Evolutionary conservation across 2,797 vertebrate species (phyloP), one percentile per base, ranked within the genome.

Genomic region (Hydrocynus forskahlii): DNA sequence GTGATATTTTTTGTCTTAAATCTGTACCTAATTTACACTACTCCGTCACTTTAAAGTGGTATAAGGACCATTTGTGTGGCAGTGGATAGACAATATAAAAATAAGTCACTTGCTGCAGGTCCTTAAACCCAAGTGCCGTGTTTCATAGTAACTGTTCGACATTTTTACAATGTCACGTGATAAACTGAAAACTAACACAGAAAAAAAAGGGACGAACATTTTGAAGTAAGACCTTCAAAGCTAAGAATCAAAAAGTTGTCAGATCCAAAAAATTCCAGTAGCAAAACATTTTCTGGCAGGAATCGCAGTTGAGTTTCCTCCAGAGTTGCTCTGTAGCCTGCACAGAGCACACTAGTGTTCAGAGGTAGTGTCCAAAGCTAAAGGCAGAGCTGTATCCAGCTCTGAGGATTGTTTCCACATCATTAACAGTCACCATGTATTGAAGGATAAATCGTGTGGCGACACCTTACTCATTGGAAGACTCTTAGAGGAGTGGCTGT

Each of bases 291-390:
- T 59, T 55, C 59, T 73, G 72, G 35, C 64, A 55, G 63, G 29
- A 82, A 69, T 59, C 76, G 16, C 67, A 40, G 23, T 62, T 14
- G 23, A 59, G 40, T 73, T 81, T 52, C 71, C 73, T 68, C 72
- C 35, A 86, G 76, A 84, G 45, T 54, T 84, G 85, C 89, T 89
- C 91, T 86, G 67, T 88, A 89, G 89, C 93, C 93, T 86, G 94
- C 91, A 94, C 86, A 89, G 92, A 92, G 92, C 90, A 89, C 76
- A 48, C 70, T 25, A 81, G 79, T 67, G 7, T 74, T 82, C 89
- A 88, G 94, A 95, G 93, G 94, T 94, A 94, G 92, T 85, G 82
- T 85, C 84, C 82, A 83, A 79, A 89, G 60, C 80, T 68, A 52
- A 83, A 80, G 43, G 64, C 68, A 72, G 54, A 64, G 73, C 62